Conservation (phyloP, 2,113 vertebrate genomes). For the Daubentonia madagascariensis region DNA sequence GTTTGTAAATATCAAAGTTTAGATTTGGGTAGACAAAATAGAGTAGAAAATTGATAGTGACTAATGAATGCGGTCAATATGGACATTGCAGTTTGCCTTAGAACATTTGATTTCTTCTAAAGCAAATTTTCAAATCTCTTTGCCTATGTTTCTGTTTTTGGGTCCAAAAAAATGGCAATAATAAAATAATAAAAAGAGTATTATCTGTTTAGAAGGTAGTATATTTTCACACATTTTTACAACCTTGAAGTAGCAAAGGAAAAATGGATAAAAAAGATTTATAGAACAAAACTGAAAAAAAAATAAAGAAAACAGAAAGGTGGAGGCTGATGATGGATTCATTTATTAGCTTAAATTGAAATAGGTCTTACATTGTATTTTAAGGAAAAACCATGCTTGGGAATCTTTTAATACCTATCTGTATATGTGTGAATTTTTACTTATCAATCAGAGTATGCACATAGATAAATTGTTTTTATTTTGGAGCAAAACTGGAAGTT, state of each 20-base stretch:
- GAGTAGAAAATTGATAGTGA: not conserved
- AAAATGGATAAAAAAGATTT: not conserved
- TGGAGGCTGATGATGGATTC: not conserved
- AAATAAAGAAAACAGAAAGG: not conserved
- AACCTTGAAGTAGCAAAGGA: not conserved
- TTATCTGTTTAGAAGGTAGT: not conserved
- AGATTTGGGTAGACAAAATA: not conserved
- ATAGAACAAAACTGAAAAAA: not conserved
- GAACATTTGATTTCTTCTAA: conserved; percentile 19
- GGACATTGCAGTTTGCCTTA: not conserved
- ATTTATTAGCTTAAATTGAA: not conserved
- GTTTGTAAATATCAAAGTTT: conserved; percentile 50
- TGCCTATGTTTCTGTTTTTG: not conserved
- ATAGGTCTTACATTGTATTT: not conserved
- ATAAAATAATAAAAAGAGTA: not conserved
- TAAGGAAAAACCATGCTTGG: not conserved
- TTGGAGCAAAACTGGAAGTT: not conserved
- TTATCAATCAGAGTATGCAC: not conserved
- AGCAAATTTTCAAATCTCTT: not conserved
- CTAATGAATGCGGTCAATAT: not conserved
- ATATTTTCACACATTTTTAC: not conserved
- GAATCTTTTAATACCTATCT: not conserved
- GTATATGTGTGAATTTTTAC: not conserved
- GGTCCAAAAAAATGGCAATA: not conserved
- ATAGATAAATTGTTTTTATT: not conserved